These are phyloP conservation scores for Cephus pygmeus DNA, from an alignment of 2,888 invertebrate genomes.

Conservation along the genomic window DNA sequence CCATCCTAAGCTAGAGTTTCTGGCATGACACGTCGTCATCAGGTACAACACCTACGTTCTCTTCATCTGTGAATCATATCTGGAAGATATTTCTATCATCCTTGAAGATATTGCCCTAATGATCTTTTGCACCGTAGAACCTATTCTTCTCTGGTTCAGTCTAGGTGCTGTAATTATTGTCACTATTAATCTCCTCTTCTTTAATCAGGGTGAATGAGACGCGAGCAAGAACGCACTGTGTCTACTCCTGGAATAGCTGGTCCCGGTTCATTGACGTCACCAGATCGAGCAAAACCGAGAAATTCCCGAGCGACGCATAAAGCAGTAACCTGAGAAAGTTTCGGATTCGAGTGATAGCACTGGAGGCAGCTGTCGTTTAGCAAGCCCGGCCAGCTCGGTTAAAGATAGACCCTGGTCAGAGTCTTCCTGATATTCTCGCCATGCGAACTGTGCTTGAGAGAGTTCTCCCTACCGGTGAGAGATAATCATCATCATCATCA, in stretches of 20 bases:
- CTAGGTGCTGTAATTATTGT: too few relatives aligned
- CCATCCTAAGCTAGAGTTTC: background rate
- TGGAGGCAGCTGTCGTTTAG: constrained; percentile 46
- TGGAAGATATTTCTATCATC: background rate
- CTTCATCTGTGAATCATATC: background rate
- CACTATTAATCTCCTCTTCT: too few relatives aligned
- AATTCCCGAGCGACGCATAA: constrained; percentile 1
- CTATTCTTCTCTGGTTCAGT: too few relatives aligned
- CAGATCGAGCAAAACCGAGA: background rate
- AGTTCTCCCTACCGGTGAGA: too few relatives aligned
- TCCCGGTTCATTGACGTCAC: constrained; percentile 2
- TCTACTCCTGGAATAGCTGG: too few relatives aligned
- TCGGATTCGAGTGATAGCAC: constrained; percentile 41
- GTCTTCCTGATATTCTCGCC: background rate
- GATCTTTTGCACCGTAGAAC: too few relatives aligned
- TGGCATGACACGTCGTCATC: background rate
- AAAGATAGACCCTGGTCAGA: constrained; percentile 42
- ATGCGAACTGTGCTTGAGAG: too few relatives aligned
- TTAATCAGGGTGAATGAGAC: too few relatives aligned
- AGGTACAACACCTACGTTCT: constrained; percentile 1
- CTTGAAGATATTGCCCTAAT: too few relatives aligned
- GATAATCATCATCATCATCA: too few relatives aligned
- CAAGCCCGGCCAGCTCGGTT: constrained; percentile 42
- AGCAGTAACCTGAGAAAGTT: constrained; percentile 19
- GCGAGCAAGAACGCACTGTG: too few relatives aligned